phyloP scores from a whole-genome alignment of 2,797 vertebrate genomes.

The Hydrocynus forskahlii region DNA sequence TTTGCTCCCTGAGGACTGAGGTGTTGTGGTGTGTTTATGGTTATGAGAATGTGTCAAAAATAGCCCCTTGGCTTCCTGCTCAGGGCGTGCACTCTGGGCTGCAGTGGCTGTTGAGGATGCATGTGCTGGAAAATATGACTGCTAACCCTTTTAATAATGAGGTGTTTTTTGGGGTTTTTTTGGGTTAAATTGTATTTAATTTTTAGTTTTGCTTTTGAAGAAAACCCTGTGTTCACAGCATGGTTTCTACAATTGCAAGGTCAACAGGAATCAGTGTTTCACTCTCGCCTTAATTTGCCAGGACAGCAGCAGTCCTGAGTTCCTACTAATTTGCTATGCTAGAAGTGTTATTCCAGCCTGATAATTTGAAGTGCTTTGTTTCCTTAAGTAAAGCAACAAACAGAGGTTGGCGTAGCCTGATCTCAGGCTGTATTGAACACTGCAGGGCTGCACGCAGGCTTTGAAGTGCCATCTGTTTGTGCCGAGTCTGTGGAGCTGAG shows the following conservation, averaged over 20 bases:
- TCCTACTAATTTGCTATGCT: constrained; percentile 7
- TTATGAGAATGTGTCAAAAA: constrained; percentile 49
- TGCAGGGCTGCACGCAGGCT: constrained; percentile 21
- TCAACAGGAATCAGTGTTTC: constrained; percentile 63
- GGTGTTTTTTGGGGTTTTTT: too few species aligned
- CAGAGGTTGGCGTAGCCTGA: constrained; percentile 25
- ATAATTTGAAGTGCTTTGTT: constrained; percentile 24
- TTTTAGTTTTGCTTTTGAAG: constrained; percentile 35
- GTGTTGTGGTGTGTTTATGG: constrained; percentile 45
- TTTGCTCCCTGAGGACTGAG: constrained; percentile 48
- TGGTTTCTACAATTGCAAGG: constrained; percentile 75
- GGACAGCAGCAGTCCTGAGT: not conserved
- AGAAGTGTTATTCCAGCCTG: not conserved
- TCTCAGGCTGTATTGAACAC: constrained; percentile 36
- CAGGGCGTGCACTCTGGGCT: constrained; percentile 23
- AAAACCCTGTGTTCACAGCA: constrained; percentile 75
- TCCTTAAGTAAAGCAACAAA: constrained; percentile 18
- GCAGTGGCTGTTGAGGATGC: constrained; percentile 41
- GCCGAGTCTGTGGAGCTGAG: constrained; percentile 40
- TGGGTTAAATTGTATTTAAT: too few species aligned
- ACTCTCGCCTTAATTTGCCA: constrained; percentile 29
- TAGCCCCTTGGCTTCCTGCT: constrained; percentile 48
- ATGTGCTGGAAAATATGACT: constrained; percentile 43
- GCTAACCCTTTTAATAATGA: constrained; percentile 28
- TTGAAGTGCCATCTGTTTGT: constrained; percentile 46